Evolutionary conservation across 2,113 vertebrate genomes (phyloP), one percentile per base, ranked within the genome.

Genomic region (Elaphurus davidianus): DNA sequence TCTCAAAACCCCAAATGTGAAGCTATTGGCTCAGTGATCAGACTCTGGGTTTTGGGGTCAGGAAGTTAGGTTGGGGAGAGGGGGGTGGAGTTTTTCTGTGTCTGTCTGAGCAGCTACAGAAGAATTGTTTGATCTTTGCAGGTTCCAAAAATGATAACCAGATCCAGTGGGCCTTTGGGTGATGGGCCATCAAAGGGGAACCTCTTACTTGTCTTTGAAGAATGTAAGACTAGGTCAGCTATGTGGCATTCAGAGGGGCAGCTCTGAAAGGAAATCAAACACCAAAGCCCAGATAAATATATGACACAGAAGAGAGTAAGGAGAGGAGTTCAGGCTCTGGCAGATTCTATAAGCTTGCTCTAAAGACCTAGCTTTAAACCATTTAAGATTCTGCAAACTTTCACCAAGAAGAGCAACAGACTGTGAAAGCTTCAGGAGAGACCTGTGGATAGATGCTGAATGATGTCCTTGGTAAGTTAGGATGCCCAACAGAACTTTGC

Each of bases 31-130:
- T 98, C 91, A 97, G 95, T 97, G 98, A 97, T 96, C 92, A 97
- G 95, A 74, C 96, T 81, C 91, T 90, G 97, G 98, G 98, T 99
- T 99, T 97, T 98, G 96, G 95, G 98, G 98, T 98, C 98, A 99
- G 99, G 99, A 99, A 99, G 98, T 98, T 94, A 97, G 98, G 97
- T 94, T 98, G 93, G 95, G 96, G 97, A 94, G 92, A 97, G 27
- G 94, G 95, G 57, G 92, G 95, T 76, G 98, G 98, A 98, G 98
- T 97, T 99, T 99, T 98, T 98, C 97, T 98, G 98, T 87, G 98
- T 95, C 97, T 98, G 97, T 94, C 98, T 98, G 84, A 98, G 97
- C 84, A 96, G 97, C 52, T 14, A 15, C 84, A 94, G 64, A 98
- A 97, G 95, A 98, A 93, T 84, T 97, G 87, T 99, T 98, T 99